Evolutionary conservation across 35 echinoderm and acorn worm genomes (phyloP), one percentile per base, ranked within the genome.

Genomic region (Acanthaster planci): DNA sequence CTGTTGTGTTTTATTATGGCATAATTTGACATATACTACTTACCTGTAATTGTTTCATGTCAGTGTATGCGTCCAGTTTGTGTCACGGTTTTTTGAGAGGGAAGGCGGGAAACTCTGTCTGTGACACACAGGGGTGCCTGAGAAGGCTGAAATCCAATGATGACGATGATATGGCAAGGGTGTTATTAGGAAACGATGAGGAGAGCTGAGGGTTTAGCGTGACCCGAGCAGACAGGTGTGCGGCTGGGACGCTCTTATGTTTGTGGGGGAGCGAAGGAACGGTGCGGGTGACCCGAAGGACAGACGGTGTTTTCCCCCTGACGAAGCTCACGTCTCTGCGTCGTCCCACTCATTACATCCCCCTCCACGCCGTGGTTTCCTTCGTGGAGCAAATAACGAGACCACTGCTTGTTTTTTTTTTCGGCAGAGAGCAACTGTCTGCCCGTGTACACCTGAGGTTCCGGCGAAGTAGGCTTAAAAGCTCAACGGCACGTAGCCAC

Each of bases 401-500:
- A n/a, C n/a, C n/a, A n/a, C n/a, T n/a, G 64, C 30, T 72, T 72
- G 64, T 72, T 72, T 29, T 47, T 12, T 47, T 4, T 47, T 12
- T 12, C 12, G 42, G 42, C 42, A 6, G 42, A n/a, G 42, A 47
- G 42, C 42, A 47, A 47, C 42, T 72, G 64, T 72, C 64, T 2
- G 9, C 21, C 42, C 42, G 19, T 60, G 19, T 30, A 2, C 27
- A 72, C 64, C 64, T 72, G 64, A 72, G 26, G 18, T 72, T 72
- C 64, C 64, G 64, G 64, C 64, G 64, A 12, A 47, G 42, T 47
- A 12, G 64, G 64, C 64, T 72, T 72, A 72, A 72, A 30, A 29
- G 64, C 64, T 72, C 64, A 72, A 72, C 64, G 64, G 64, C 64
- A 72, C 64, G 64, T 72, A 72, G 29, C 34, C 64, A 72, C 64